These are phyloP conservation scores for Natator depressus DNA, from an alignment of 2,113 vertebrate genomes.

Conservation along the genomic window DNA sequence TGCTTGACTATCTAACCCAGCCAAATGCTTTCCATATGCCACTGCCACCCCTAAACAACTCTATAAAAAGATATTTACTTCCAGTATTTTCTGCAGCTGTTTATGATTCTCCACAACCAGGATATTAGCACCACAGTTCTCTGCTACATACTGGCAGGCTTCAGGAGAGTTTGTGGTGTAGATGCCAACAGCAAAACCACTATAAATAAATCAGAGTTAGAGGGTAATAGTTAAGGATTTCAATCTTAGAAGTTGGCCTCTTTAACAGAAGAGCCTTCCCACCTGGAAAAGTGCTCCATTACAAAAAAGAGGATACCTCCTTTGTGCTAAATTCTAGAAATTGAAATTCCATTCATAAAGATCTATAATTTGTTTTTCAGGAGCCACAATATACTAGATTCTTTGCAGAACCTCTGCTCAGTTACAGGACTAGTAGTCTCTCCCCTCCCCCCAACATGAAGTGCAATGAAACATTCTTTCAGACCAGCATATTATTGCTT, in stretches of 20 bases:
- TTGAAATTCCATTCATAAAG: background rate
- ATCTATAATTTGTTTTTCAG: background rate
- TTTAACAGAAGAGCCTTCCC: background rate
- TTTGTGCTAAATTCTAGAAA: background rate
- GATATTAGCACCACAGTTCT: slow-evolving; percentile 86
- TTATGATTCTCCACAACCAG: slow-evolving; percentile 91
- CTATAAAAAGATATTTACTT: slow-evolving; percentile 76
- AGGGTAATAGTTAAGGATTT: background rate
- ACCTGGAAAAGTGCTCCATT: too few species aligned
- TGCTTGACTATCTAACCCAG: background rate
- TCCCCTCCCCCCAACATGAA: background rate
- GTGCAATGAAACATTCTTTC: background rate
- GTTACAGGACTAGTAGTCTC: too few species aligned
- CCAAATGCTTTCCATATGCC: background rate
- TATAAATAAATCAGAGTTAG: slow-evolving; percentile 42
- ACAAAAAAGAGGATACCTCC: background rate
- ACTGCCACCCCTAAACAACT: background rate
- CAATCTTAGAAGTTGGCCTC: background rate
- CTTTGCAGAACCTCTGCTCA: background rate
- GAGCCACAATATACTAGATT: background rate
- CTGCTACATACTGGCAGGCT: slow-evolving; percentile 88
- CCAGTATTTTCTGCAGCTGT: slow-evolving; percentile 91
- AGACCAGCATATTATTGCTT: background rate
- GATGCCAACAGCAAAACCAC: slow-evolving; percentile 93
- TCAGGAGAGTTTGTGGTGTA: slow-evolving; percentile 93